Percentiles rank a stretch among this genome's conserved stretches.
Conservation (phyloP, 2,888 invertebrate genomes). For the Psococerastis gibbosa region DNA sequence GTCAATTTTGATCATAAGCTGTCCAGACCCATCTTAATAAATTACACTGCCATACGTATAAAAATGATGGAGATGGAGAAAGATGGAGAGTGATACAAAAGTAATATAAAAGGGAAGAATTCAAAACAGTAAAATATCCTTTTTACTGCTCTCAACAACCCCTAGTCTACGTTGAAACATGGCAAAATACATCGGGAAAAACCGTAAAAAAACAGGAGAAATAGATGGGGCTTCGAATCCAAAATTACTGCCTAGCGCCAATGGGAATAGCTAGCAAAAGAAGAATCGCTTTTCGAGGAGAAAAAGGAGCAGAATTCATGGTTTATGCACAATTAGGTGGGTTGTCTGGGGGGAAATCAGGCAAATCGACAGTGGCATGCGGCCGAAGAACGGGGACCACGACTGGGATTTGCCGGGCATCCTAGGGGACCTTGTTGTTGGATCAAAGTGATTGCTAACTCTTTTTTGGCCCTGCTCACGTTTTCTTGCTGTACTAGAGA, state of each 20-base stretch:
- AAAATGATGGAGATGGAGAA: no score
- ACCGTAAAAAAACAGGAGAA: background rate
- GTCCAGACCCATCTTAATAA: no score
- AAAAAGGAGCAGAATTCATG: constrained; percentile 1
- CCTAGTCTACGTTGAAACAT: background rate
- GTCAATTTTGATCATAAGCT: no score
- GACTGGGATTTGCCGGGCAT: no score
- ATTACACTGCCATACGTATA: no score
- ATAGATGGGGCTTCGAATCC: background rate
- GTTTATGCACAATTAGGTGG: constrained; percentile 8
- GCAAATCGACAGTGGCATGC: background rate
- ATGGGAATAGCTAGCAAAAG: background rate
- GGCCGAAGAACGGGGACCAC: no score
- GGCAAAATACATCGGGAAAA: background rate
- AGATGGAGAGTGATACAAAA: background rate
- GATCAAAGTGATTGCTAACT: constrained; percentile 4
- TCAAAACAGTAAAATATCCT: no score
- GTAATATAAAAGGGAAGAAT: background rate
- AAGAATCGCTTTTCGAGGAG: background rate
- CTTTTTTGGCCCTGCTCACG: no score
- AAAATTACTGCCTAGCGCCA: background rate
- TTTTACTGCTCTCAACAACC: no score
- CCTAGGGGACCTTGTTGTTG: background rate
- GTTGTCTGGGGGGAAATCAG: constrained; percentile 8
- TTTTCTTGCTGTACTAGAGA: no score